Base-by-base conservation (phyloP, 2,888 invertebrate species). In the Acrobasis consociella region DNA sequence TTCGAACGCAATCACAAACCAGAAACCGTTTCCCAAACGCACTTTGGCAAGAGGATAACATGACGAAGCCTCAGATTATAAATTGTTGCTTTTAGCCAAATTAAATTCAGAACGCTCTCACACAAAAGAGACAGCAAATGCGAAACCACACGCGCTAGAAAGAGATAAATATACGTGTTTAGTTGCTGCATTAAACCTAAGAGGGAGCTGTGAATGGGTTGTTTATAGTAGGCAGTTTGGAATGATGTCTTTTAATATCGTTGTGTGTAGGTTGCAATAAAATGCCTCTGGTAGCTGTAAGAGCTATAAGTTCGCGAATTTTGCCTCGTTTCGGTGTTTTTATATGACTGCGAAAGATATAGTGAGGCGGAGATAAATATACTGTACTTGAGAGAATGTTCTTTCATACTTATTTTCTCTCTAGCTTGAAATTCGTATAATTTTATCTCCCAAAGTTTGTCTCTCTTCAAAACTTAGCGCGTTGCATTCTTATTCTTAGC, bases 241-340 rank as follows among this genome's bases (percentile, higher is more conserved):
- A 83, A 79, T 85, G 78, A 85, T 84, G 82, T 80, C 78, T 81
- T 82, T 81, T 82, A 83, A 82, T 82, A 83, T 76, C 72, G 69
- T 68, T 65, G 68, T 68, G 31, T 62, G 70, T 64, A 62, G 69
- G 70, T 65, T 68, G 72, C 74, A 72, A 72, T 71, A 67, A 65
- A 67, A 67, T 72, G 16, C 22, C 52, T 39, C 39, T n/a, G 42
- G 56, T 42, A 17, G 17, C 17, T 13, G 42, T 56, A 56, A 56
- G 56, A 22, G 46, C 46, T 56, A 46, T 56, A 16, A 56, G 56
- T 52, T 31, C 10, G 31, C 63, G 64, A 65, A 49, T 64, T 65
- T 65, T 68, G 65, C 67, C 59, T 58, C 55, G 17, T 58, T 58
- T 52, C 11, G 64, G 50, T 50, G 56, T 46, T 56, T 42, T 56